These are phyloP conservation scores for Eupeodes latifasciatus DNA, from an alignment of 2,888 invertebrate species.

Conservation along the genomic window DNA sequence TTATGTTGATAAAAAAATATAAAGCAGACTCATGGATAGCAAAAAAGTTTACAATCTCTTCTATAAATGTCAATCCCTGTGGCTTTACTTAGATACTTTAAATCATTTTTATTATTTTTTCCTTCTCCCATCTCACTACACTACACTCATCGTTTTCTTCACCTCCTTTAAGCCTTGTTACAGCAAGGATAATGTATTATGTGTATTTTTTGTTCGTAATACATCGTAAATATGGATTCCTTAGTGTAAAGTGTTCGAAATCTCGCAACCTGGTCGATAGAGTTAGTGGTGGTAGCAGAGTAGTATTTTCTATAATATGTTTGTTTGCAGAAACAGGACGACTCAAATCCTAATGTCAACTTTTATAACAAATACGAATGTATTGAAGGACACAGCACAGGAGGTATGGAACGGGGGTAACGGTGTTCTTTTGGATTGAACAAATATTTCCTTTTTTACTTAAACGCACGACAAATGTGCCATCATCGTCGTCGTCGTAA, in stretches of 20 bases:
- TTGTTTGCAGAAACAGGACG: slow-evolving; percentile 12
- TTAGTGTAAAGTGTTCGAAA: neutral
- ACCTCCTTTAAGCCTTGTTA: neutral
- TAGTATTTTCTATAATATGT: neutral
- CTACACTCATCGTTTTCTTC: neutral
- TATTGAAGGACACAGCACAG: neutral
- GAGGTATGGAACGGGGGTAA: neutral
- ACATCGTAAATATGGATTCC: slow-evolving; percentile 42
- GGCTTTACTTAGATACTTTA: slow-evolving; percentile 25
- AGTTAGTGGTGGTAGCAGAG: neutral
- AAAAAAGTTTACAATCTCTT: slow-evolving; percentile 26
- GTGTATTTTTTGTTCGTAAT: slow-evolving; percentile 17
- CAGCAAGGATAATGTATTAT: slow-evolving; percentile 21
- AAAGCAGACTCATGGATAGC: neutral
- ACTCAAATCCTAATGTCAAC: slow-evolving; percentile 17
- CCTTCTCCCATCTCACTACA: neutral
- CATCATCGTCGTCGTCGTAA: slow-evolving; percentile 10
- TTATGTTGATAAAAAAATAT: neutral
- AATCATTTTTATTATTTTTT: slow-evolving; percentile 34
- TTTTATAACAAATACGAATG: slow-evolving; percentile 6
- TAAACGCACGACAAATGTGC: slow-evolving; percentile 41
- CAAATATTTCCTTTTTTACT: slow-evolving; percentile 66
- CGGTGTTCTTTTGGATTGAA: slow-evolving; percentile 5
- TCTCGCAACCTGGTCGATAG: neutral
- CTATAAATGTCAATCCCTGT: slow-evolving; percentile 19